Evolutionary conservation across 2,113 vertebrate species (phyloP).

Genomic region (Hystrix brachyura): DNA sequence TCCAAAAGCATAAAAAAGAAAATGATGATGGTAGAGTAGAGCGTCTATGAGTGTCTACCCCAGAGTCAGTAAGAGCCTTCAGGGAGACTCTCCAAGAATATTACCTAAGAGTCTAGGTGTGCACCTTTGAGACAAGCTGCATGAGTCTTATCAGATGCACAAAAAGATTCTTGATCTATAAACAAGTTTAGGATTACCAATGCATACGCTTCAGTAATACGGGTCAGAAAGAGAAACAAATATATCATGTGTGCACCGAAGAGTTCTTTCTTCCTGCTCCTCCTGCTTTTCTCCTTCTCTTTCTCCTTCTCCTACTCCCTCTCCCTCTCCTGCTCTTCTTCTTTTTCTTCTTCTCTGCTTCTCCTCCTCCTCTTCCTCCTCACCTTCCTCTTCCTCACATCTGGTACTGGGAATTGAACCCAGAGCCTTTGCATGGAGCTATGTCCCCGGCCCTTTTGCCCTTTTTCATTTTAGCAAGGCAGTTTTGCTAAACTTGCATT

Average conservation of each 20-base stretch:
- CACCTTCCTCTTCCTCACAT: background rate
- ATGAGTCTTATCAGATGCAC: background rate
- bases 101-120: background rate
- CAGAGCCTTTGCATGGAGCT: background rate
- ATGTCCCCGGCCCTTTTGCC: background rate
- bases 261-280: background rate
- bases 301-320: background rate
- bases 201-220: background rate
- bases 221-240: conserved; percentile 26
- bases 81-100: background rate
- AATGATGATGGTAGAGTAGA: background rate
- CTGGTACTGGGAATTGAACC: background rate
- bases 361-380: background rate
- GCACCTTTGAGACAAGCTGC: background rate
- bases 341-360: background rate
- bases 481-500: background rate
- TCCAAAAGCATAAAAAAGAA: background rate
- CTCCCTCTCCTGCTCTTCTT: background rate
- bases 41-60: background rate
- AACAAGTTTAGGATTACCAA: background rate
- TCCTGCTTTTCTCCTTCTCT: background rate
- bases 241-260: background rate
- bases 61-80: background rate
- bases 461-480: background rate
- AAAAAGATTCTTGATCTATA: background rate